These are phyloP conservation scores for Melanargia galathea DNA, from an alignment of 2,888 invertebrate species.

Conservation along the genomic window DNA sequence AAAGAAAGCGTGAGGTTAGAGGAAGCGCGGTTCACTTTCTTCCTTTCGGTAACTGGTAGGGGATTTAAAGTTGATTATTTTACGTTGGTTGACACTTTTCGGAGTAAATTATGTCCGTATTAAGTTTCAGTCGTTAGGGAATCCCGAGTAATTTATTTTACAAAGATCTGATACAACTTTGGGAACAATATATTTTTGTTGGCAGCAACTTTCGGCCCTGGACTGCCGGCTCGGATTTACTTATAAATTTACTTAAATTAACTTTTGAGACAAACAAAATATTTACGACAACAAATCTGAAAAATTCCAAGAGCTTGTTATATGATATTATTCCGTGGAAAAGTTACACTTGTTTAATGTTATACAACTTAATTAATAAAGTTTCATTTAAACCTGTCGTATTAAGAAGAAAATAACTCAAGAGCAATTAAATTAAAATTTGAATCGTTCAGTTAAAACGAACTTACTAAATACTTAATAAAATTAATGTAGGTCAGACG, in stretches of 20 bases:
- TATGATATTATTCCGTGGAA: too few species aligned
- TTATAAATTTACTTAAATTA: constrained; percentile 12
- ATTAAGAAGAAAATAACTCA: too few species aligned
- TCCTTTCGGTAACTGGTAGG: constrained; percentile 23
- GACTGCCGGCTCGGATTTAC: constrained; percentile 1
- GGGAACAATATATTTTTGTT: constrained; percentile 20
- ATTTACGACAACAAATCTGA: not conserved
- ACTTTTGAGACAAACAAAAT: constrained; percentile 4
- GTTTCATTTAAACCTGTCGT: too few species aligned
- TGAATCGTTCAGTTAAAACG: too few species aligned
- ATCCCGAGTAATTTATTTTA: constrained; percentile 24
- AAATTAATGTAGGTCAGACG: too few species aligned
- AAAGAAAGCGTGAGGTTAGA: not conserved
- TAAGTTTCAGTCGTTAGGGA: constrained; percentile 27
- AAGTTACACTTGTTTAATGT: too few species aligned
- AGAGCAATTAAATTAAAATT: too few species aligned
- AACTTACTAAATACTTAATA: too few species aligned
- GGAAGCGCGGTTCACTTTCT: constrained; percentile 15
- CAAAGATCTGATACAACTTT: constrained; percentile 21
- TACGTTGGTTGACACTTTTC: constrained; percentile 30
- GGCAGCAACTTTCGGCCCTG: constrained; percentile 14
- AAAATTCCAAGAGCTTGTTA: too few species aligned
- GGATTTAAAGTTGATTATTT: constrained; percentile 29
- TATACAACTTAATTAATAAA: too few species aligned
- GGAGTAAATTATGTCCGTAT: constrained; percentile 26